Evolutionary conservation across 2,797 vertebrate genomes (phyloP), one percentile per base, ranked within the genome.

Genomic region (Rhadinocentrus ornatus): DNA sequence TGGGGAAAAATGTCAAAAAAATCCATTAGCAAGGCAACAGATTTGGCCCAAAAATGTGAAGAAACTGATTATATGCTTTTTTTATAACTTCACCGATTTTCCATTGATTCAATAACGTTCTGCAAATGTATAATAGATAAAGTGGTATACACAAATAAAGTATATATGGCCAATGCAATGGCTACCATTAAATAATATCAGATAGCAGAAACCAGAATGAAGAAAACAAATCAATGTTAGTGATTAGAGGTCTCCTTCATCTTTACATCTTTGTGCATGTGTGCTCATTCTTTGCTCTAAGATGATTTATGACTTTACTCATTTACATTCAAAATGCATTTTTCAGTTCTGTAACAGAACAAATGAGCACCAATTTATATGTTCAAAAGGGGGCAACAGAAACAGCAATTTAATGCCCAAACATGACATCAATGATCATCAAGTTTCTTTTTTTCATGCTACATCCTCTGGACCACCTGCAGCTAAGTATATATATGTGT

Each of bases 391-490:
- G 69, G 63, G 65, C 55, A 66, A 73, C 69, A 75, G 67, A 76
- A 80, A 75, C 50, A 57, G 63, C 80, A 66, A 79, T 44, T 8
- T 55, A 86, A 85, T 77, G 73, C 81, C 62, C 53, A 58, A 73
- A 78, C 53, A 15, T 80, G 60, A 26, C 29, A 27, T 73, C 13
- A n/a, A 87, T 69, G 63, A 84, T 84, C 41, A 52, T 80, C 63
- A 73, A 68, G 71, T 74, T 59, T 44, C 16, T 15, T 76, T 76
- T 71, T 39, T 65, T 34, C 34, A 15, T 57, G 69, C 34, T 54
- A 7, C 70, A 75, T 81, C 69, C 66, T 82, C 35, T 44, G 46
- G 81, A 68, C 87, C 92, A 91, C 91, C 90, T 92, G 88, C 90
- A 76, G 73, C 22, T 66, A 73, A 57, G 50, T n/a, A n/a, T n/a